These are phyloP conservation scores for Psittacara wagleri DNA, from an alignment of 2,113 vertebrate genomes.

Conservation along the genomic window DNA sequence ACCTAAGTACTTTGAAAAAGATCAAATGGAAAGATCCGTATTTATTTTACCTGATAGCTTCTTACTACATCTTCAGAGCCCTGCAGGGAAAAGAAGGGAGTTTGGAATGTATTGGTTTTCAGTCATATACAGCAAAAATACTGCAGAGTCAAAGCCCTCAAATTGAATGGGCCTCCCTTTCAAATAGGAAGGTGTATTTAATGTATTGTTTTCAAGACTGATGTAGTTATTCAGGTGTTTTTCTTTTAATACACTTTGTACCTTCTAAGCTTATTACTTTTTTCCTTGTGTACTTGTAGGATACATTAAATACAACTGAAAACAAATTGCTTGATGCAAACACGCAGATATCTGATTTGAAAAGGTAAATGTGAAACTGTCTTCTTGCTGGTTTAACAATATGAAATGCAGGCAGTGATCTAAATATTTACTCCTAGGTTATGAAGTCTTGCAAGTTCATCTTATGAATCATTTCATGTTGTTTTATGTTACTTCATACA, in stretches of 20 bases:
- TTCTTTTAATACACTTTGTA: neutral
- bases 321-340: constrained; percentile 88
- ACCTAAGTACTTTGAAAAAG: neutral
- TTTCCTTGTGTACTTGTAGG: constrained; percentile 71
- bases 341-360: constrained; percentile 88
- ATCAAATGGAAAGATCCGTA: neutral
- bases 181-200: neutral
- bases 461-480: neutral
- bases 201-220: neutral
- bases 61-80: neutral
- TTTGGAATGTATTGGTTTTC: neutral
- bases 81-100: neutral
- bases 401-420: neutral
- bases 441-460: neutral
- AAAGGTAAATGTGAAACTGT: constrained; percentile 80
- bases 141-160: neutral
- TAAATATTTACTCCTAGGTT: neutral
- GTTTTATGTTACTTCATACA: neutral
- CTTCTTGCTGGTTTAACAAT: neutral
- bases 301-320: constrained; percentile 85
- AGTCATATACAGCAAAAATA: neutral
- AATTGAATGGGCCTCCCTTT: neutral
- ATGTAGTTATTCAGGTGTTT: neutral
- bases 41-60: neutral
- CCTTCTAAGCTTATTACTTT: neutral